Evolutionary conservation across 1,140 invertebrate genomes (phyloP).

Genomic region (Kradibia gibbosae): DNA sequence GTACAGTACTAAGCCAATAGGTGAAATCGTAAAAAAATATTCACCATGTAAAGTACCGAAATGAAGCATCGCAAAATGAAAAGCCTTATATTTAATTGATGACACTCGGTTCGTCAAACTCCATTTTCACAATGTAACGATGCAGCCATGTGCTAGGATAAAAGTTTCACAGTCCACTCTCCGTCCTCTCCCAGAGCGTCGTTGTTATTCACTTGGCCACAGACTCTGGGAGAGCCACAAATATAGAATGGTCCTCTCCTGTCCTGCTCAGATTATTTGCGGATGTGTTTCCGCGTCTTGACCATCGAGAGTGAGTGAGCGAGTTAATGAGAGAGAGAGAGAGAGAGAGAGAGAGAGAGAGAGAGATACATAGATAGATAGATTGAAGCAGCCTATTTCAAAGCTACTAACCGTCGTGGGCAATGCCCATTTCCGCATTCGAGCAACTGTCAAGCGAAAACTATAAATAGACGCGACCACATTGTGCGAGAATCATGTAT

Average conservation of each 20-base stretch:
- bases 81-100: too few relatives aligned
- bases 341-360: neutral
- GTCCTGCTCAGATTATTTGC: neutral
- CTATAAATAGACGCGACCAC: neutral
- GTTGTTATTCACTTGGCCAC: neutral
- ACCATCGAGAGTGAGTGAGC: too few relatives aligned
- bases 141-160: neutral
- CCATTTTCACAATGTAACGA: neutral
- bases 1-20: too few relatives aligned
- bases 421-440: constrained; percentile 27
- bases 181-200: neutral
- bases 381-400: neutral
- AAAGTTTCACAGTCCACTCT: neutral
- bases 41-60: too few relatives aligned
- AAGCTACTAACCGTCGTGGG: neutral
- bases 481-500: too few relatives aligned
- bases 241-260: neutral
- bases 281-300: neutral
- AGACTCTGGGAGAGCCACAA: neutral
- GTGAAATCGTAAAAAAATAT: too few relatives aligned
- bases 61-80: too few relatives aligned
- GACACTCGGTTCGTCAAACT: too few relatives aligned
- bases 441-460: constrained; percentile 14
- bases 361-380: neutral
- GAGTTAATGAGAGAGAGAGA: neutral